Evolutionary conservation across 2,888 invertebrate species (phyloP).

Genomic region (Patella caerulea): DNA sequence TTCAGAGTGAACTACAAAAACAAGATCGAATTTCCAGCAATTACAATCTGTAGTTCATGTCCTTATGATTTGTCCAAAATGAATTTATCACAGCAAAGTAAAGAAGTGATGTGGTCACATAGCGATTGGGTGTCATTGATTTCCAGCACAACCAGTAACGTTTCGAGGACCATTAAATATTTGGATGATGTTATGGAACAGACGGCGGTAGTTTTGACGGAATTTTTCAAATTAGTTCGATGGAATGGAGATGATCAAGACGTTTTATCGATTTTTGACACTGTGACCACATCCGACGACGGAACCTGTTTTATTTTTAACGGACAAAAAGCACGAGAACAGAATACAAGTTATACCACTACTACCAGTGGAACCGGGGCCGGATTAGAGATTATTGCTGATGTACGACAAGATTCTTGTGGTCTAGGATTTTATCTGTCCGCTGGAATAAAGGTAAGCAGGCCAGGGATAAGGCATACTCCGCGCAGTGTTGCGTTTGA

Average conservation of each 20-base stretch:
- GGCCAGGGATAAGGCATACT: neutral
- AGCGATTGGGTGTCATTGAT: too few relatives aligned
- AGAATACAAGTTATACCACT: neutral
- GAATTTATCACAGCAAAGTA: neutral
- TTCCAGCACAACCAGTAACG: too few relatives aligned
- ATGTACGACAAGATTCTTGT: neutral
- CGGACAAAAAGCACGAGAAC: neutral
- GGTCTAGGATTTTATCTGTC: neutral
- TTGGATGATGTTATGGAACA: neutral
- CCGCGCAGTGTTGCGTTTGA: too few relatives aligned
- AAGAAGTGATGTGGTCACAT: too few relatives aligned
- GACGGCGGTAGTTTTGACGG: neutral
- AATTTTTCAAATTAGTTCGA: neutral
- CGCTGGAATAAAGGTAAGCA: neutral
- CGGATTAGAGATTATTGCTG: slow-evolving; percentile 3
- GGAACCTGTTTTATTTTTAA: neutral
- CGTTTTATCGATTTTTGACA: neutral
- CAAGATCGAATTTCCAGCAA: neutral
- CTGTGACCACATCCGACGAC: neutral
- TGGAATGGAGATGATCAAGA: neutral
- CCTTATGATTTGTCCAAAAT: neutral
- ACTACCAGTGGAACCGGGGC: neutral
- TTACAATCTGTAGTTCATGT: neutral
- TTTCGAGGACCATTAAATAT: neutral
- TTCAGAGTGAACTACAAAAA: neutral